Base-by-base conservation (phyloP, 2,113 vertebrate genomes). In the Terrapene triunguis region DNA sequence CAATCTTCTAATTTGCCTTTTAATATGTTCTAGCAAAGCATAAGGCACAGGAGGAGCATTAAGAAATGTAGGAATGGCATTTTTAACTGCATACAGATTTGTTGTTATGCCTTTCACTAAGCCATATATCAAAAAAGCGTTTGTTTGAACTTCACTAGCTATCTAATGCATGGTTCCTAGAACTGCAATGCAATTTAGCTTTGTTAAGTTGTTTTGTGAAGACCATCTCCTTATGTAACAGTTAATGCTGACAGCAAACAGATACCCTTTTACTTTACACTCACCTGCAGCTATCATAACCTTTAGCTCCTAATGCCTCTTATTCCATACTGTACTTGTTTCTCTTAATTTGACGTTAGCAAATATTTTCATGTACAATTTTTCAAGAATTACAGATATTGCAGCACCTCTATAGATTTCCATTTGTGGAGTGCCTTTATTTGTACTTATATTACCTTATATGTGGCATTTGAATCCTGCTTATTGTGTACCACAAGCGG, bases 1-100 rank as follows among this genome's bases (percentile, higher is more conserved):
- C 29, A 55, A 21, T 44, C 44, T 88, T 92, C 84, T 83, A 94
- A 91, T 89, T 57, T 76, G 83, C 57, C 85, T 50, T 94, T 93
- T 65, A 42, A 48, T 62, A 22, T n/a, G 74, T 29, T 91, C 76
- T 65, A 38, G 85, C 17, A 42, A 80, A 80, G 54, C n/a, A 62
- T 22, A 48, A 47, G 12, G 42, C 29, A 62, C n/a, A 50, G 32
- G 25, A 54, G 89, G 88, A 92, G 42, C 79, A 85, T 83, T 76
- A 80, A 92, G 80, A 89, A 87, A 69, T 78, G 2, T 8, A 85
- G 57, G 83, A 92, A 65, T 79, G 92, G 32, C 50, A 48, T n/a
- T 50, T 9, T 27, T 24, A 91, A 2, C 83, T 85, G 53, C 53
- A 51, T 22, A 3, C 4, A 50, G 38, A 55, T 1, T 47, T 1